phyloP scores from a whole-genome alignment of 2,113 vertebrate species.

The Takifugu bimaculatus region DNA sequence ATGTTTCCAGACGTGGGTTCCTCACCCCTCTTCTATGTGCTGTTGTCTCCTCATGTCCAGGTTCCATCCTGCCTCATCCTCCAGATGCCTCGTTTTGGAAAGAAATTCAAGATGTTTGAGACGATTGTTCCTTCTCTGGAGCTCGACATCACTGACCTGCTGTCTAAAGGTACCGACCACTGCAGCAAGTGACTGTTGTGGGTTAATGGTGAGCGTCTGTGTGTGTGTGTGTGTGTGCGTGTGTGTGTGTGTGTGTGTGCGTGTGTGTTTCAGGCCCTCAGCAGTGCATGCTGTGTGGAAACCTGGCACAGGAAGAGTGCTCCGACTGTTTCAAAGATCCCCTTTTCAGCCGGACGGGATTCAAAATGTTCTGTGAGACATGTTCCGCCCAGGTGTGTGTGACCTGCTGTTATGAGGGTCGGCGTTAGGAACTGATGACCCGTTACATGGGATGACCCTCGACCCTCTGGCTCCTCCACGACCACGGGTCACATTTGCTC shows the following conservation, averaged over 20 bases:
- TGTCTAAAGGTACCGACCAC: constrained; percentile 74
- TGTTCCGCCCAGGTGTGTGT: constrained; percentile 75
- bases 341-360: constrained; percentile 71
- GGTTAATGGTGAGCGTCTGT: not conserved
- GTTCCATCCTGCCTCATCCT: constrained; percentile 88
- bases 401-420: not conserved
- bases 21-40: not conserved
- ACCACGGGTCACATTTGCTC: too few species aligned
- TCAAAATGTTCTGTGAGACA: constrained; percentile 81
- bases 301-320: constrained; percentile 76
- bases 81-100: constrained; percentile 90
- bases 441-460: too few species aligned
- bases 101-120: constrained; percentile 91
- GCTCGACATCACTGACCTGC: constrained; percentile 84
- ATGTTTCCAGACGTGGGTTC: constrained; percentile 30
- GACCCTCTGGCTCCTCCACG: too few species aligned
- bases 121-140: constrained; percentile 88
- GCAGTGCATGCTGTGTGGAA: constrained; percentile 82
- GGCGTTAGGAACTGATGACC: too few species aligned
- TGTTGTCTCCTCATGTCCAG: constrained; percentile 53
- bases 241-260: too few species aligned
- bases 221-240: too few species aligned
- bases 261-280: constrained; percentile 76
- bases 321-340: constrained; percentile 78
- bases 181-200: not conserved